phyloP scores from a whole-genome alignment of 2,113 vertebrate genomes.

The Cyphomyrus discorhynchus region DNA sequence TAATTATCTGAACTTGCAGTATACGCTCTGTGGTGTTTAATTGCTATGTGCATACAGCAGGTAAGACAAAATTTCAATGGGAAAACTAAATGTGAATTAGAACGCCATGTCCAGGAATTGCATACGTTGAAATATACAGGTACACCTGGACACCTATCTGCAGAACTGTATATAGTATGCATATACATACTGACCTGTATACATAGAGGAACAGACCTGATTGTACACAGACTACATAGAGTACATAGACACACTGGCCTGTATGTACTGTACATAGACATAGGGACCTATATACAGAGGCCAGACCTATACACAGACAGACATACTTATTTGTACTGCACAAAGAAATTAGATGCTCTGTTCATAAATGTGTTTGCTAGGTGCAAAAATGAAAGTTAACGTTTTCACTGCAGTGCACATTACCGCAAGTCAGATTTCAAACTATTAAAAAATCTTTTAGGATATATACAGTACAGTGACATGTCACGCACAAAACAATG shows the following conservation, averaged over 20 bases:
- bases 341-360: neutral
- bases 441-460: neutral
- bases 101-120: neutral
- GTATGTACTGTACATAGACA: neutral
- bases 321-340: neutral
- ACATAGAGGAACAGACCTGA: neutral
- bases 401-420: neutral
- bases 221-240: neutral
- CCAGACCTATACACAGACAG: neutral
- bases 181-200: neutral
- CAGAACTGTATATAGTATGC: neutral
- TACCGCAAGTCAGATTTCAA: neutral
- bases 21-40: neutral
- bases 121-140: neutral
- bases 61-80: neutral
- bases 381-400: neutral
- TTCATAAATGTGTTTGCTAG: neutral
- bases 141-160: neutral
- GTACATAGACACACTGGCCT: neutral
- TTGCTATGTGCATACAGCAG: neutral
- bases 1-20: constrained; percentile 17
- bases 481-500: neutral
- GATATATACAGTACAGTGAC: neutral
- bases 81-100: no score
- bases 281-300: neutral